These are phyloP conservation scores for Entomobrya proxima DNA, from an alignment of 2,888 invertebrate species.

Conservation along the genomic window DNA sequence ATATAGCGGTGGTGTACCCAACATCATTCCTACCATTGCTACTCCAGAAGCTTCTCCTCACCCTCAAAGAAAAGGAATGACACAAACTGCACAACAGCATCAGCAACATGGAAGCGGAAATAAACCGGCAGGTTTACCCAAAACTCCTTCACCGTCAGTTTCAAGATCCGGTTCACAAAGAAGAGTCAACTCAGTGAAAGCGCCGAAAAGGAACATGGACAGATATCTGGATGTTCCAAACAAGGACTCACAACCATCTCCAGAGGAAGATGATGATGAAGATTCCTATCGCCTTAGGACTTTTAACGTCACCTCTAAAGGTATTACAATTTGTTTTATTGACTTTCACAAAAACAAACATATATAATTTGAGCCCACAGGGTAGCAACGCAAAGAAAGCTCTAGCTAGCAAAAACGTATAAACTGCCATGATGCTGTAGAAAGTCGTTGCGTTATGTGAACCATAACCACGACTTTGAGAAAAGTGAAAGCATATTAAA, in stretches of 20 bases:
- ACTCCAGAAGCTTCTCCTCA: conserved; percentile 83
- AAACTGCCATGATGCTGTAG: too few relatives aligned
- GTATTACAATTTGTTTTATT: conserved; percentile 78
- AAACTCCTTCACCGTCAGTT: conserved; percentile 73
- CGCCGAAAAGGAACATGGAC: conserved; percentile 70
- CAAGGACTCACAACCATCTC: conserved; percentile 76
- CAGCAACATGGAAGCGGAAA: conserved; percentile 63
- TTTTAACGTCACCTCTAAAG: conserved; percentile 94
- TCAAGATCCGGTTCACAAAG: conserved; percentile 74
- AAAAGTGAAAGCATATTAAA: conserved; percentile 15
- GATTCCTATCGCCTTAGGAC: conserved; percentile 93
- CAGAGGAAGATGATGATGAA: conserved; percentile 84
- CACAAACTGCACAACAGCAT: conserved; percentile 43
- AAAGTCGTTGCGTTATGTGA: neutral
- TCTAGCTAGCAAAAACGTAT: too few relatives aligned
- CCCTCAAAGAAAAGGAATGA: conserved; percentile 77
- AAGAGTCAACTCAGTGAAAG: conserved; percentile 74
- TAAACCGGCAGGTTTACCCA: conserved; percentile 75
- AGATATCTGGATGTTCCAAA: conserved; percentile 86
- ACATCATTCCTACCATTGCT: conserved; percentile 75
- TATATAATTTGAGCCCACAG: neutral
- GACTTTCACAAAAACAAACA: conserved; percentile 2
- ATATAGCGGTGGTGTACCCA: conserved; percentile 60
- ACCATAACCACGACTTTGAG: neutral
- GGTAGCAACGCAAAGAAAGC: neutral